A percentile compares a stretch with the other conserved stretches of the same genome.
phyloP scores from a whole-genome alignment of 1,140 invertebrate genomes.

The Camponotus pennsylvanicus region DNA sequence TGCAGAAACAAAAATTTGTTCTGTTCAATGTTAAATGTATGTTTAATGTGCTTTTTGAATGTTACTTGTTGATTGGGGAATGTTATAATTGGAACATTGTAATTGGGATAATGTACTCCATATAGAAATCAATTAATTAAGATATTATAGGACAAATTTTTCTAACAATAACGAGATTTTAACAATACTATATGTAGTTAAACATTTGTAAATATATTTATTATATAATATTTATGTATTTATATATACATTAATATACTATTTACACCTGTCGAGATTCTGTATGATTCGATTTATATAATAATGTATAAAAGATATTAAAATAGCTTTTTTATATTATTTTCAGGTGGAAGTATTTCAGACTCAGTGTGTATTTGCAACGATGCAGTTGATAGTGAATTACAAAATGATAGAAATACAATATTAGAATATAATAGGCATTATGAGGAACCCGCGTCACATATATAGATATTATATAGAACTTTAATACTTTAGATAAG shows the following conservation, averaged over 20 bases:
- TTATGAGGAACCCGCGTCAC: background rate
- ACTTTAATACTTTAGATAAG: slow-evolving; percentile 20
- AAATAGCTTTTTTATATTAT: slow-evolving; percentile 12
- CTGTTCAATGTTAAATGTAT: background rate
- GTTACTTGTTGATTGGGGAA: background rate
- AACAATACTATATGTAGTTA: background rate
- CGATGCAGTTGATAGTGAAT: slow-evolving; percentile 62
- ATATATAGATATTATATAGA: background rate
- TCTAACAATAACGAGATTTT: background rate
- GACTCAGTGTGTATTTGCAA: slow-evolving; percentile 69
- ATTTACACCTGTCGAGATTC: slow-evolving; percentile 12
- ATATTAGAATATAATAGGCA: slow-evolving; percentile 54
- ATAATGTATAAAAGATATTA: slow-evolving; percentile 3
- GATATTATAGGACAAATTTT: background rate
- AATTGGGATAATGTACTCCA: slow-evolving; percentile 22
- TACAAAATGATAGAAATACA: slow-evolving; percentile 60
- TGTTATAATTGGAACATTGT: too few relatives aligned
- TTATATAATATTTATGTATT: background rate
- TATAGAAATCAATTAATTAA: background rate
- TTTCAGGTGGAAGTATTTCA: slow-evolving; percentile 69
- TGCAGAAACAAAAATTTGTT: background rate
- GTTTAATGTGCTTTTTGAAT: background rate
- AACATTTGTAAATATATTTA: background rate
- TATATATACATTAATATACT: background rate
- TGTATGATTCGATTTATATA: background rate